A percentile compares a stretch with the other conserved stretches of the same genome.
These are phyloP conservation scores for Meteorus sp. DNA, from an alignment of 1,140 invertebrate species.

Conservation along the genomic window DNA sequence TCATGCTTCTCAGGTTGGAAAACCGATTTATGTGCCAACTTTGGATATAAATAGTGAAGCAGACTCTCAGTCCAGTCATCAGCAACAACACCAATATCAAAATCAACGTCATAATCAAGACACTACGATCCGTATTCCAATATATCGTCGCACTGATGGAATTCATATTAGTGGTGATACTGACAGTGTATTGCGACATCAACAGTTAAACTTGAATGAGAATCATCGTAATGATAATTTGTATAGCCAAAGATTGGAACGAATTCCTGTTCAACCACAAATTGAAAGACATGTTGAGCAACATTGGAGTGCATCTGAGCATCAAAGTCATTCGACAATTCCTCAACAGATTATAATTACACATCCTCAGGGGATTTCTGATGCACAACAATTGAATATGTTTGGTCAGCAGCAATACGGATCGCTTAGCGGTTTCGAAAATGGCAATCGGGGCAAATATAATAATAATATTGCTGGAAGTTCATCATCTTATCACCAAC, in stretches of 20 bases:
- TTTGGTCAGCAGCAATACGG: neutral
- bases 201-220: neutral
- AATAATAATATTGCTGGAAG: neutral
- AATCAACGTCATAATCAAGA: neutral
- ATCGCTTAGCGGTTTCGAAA: neutral
- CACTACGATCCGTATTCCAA: no score
- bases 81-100: neutral
- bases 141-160: no score
- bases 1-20: neutral
- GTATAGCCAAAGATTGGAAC: neutral
- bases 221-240: neutral
- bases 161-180: no score
- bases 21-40: neutral
- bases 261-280: neutral
- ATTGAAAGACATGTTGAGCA: slow-evolving; percentile 28
- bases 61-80: neutral
- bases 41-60: no score
- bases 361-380: neutral
- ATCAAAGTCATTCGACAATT: slow-evolving; percentile 15
- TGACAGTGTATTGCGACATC: neutral
- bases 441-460: neutral
- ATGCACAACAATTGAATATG: neutral
- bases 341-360: slow-evolving; percentile 19
- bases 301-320: slow-evolving; percentile 32
- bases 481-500: neutral